Conservation (phyloP, 2,797 vertebrate genomes). For the Amblyraja radiata region DNA sequence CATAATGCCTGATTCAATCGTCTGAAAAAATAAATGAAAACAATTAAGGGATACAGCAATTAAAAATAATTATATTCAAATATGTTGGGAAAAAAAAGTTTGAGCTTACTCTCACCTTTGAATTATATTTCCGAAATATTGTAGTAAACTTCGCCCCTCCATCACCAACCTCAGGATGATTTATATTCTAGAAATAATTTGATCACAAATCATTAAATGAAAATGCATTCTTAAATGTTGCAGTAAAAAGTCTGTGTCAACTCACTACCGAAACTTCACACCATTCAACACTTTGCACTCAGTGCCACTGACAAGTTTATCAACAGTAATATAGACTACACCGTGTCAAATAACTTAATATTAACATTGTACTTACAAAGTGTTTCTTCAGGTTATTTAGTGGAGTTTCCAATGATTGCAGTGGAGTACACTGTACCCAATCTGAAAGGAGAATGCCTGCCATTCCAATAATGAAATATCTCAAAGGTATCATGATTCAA, state of each 20-base stretch:
- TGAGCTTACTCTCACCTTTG: conserved; percentile 17
- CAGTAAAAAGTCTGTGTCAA: background rate
- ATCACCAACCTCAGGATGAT: background rate
- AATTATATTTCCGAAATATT: background rate
- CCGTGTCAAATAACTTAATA: background rate
- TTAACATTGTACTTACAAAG: conserved; percentile 13
- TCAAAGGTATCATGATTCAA: background rate
- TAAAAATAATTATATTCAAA: background rate
- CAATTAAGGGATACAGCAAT: background rate
- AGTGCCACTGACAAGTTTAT: background rate
- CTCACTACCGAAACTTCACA: background rate
- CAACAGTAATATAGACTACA: background rate
- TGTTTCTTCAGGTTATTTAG: background rate
- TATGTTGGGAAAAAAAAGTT: background rate
- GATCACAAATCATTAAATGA: background rate
- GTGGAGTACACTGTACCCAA: background rate
- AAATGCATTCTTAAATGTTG: background rate
- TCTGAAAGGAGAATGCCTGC: background rate
- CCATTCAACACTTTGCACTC: too few species aligned
- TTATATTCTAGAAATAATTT: conserved; percentile 26
- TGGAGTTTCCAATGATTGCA: background rate
- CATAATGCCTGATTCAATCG: background rate
- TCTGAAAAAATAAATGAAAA: background rate
- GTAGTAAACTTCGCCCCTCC: background rate
- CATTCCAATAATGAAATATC: background rate